Conservation (phyloP, 2,113 vertebrate species). For the Mesembrinibis cayennensis region DNA sequence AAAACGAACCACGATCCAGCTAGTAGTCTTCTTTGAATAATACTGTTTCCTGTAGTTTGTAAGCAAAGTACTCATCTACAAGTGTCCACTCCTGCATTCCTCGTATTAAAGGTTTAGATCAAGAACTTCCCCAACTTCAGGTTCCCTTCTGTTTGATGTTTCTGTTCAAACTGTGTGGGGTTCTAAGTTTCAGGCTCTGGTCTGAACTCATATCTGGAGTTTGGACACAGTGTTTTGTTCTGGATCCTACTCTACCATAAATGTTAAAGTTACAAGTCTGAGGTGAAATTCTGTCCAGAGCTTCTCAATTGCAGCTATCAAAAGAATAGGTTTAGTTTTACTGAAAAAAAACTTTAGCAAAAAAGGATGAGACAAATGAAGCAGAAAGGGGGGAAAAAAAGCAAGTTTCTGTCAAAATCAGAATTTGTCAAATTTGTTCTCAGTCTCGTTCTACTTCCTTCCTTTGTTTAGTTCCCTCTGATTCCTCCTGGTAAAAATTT, state of each 20-base stretch:
- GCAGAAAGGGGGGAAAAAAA: background rate
- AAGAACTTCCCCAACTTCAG: background rate
- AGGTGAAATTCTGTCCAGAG: background rate
- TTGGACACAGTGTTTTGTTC: background rate
- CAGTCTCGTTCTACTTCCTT: background rate
- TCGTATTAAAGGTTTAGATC: background rate
- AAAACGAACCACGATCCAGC: slow-evolving; percentile 8
- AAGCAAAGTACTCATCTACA: background rate
- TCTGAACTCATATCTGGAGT: background rate
- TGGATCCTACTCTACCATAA: background rate
- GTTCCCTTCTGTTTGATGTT: background rate
- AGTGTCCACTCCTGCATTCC: background rate
- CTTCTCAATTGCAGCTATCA: background rate
- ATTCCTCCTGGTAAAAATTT: background rate
- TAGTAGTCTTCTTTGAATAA: background rate
- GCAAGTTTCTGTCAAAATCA: background rate
- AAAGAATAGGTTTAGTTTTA: background rate
- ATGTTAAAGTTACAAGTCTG: background rate
- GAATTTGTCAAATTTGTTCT: background rate
- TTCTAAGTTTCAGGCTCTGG: background rate
- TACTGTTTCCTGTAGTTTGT: background rate
- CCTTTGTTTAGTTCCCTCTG: background rate
- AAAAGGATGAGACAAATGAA: background rate
- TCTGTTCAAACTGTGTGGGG: background rate
- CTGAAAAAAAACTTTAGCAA: background rate